Base-by-base conservation (phyloP, 2,797 vertebrate species). In the Phoeniculus purpureus region DNA sequence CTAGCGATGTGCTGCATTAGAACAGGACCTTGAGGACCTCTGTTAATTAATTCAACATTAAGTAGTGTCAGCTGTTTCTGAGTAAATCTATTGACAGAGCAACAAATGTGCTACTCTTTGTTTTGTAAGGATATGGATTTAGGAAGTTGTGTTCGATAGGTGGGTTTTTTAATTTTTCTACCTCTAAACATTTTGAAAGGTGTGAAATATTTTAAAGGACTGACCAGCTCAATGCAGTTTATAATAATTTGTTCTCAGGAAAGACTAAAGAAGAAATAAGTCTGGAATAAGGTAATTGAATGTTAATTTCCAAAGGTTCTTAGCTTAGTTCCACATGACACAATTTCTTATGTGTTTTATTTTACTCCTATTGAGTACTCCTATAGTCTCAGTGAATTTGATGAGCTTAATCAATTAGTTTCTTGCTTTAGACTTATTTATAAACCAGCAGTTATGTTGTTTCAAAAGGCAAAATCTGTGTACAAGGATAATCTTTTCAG, bases 51-150 rank as follows among this genome's bases (percentile, higher is more conserved):
- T 31, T 62, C 3, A 0, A 58, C 55, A 51, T 74, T 55, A 87
- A 94, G 76, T n/a, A 58, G 43, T 21, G 54, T 84, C 87, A 93
- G 77, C 83, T 92, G 71, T 51, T 95, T 79, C 64, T 43, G 50
- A 74, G 31, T 65, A 84, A 94, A 84, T 7, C 16, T 74, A 62
- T 34, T 58, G 75, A 89, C 60, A 71, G 22, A 76, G 37, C 40
- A 80, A 81, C 15, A 83, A 72, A 70, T 12, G 8, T 23, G 83
- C 82, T 68, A 58, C 51, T 91, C 50, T 76, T 3, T 1, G 47
- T 67, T 13, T 74, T 68, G 37, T 14, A 59, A 74, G 51, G 64
- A 71, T 45, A 71, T 2, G 4, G 60, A 58, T 67, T 79, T 74
- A 74, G 26, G 87, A 58, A 65, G 18, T 50, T 73, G 56, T 13